Evolutionary conservation across 2,888 invertebrate genomes (phyloP).

Genomic region (Aquatica leii): DNA sequence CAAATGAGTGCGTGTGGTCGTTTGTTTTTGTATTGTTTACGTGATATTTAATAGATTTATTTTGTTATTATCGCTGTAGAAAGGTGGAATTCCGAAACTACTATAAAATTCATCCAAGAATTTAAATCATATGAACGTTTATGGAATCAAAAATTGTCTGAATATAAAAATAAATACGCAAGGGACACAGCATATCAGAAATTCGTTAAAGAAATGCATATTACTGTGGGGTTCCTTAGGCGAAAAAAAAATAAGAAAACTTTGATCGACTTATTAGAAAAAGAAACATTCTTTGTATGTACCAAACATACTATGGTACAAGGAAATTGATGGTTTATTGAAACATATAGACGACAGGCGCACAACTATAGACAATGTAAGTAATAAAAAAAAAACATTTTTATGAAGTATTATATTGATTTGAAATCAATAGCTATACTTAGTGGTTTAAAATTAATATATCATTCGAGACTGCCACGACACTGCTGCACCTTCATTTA

Average conservation of each 20-base stretch:
- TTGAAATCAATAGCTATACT: not conserved
- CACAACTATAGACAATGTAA: not conserved
- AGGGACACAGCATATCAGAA: not conserved
- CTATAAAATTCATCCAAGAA: no score
- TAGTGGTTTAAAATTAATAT: not conserved
- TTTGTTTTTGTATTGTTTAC: not conserved
- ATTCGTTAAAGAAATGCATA: not conserved
- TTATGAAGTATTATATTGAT: no score
- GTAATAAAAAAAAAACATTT: not conserved
- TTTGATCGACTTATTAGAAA: no score
- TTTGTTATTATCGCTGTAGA: no score
- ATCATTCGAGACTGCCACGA: not conserved
- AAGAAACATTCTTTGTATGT: no score
- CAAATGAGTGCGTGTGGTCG: no score
- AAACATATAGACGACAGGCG: no score
- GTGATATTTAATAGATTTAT: not conserved
- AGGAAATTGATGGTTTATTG: no score
- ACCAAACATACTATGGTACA: no score
- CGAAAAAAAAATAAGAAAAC: no score
- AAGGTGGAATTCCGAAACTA: no score
- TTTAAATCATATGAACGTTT: not conserved
- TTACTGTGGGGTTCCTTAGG: no score
- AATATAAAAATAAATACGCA: not conserved
- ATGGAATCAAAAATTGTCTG: not conserved
- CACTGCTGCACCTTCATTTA: not conserved